phyloP scores from a whole-genome alignment of 2,888 invertebrate genomes.

The Synergus umbraculus region DNA sequence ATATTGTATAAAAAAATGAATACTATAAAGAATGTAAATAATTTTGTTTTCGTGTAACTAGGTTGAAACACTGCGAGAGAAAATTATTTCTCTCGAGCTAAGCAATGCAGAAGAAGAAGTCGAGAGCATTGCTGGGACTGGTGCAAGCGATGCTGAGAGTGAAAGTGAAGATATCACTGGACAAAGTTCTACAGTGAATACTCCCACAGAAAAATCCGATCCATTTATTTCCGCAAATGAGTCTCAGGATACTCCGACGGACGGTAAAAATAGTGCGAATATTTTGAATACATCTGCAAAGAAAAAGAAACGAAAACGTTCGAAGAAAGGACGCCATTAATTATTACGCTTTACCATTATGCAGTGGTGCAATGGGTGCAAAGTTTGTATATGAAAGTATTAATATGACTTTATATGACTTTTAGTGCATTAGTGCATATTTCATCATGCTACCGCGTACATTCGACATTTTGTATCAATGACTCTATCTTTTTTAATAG shows the following conservation, averaged over 20 bases:
- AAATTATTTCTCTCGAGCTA: constrained; percentile 93
- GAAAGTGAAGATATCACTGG: constrained; percentile 73
- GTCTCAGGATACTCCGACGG: constrained; percentile 79
- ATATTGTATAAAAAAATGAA: not conserved
- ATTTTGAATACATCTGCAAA: constrained; percentile 66
- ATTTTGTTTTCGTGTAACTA: constrained; percentile 68
- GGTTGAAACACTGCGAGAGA: constrained; percentile 95
- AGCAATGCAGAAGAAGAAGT: constrained; percentile 83
- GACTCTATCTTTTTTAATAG: not conserved
- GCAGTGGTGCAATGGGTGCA: not conserved
- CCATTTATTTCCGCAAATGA: constrained; percentile 79
- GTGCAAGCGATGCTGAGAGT: constrained; percentile 72
- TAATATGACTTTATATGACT: not conserved
- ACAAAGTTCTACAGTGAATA: constrained; percentile 75
- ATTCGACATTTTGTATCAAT: not conserved
- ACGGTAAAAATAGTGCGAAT: constrained; percentile 76
- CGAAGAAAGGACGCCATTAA: constrained; percentile 79
- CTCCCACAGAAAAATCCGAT: constrained; percentile 78
- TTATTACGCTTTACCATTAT: constrained; percentile 48
- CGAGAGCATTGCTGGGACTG: constrained; percentile 71
- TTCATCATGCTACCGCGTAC: not conserved
- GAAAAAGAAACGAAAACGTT: constrained; percentile 79
- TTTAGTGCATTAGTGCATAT: not conserved
- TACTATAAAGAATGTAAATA: not conserved
- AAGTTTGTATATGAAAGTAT: not conserved